Base-by-base conservation (phyloP, 1,140 invertebrate genomes). In the Kradibia gibbosae region DNA sequence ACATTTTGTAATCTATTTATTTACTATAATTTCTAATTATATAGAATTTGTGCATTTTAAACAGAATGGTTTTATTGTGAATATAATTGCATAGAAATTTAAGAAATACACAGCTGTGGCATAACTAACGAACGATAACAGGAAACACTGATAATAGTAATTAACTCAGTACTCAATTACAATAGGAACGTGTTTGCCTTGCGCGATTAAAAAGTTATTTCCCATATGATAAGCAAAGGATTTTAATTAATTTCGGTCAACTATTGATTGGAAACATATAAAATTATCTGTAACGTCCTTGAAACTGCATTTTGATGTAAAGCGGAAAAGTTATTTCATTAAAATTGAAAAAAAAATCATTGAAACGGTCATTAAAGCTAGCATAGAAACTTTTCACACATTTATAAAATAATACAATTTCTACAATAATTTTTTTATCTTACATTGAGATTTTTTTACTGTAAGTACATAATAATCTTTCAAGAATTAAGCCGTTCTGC, bases 161-260 rank as follows among this genome's bases (percentile, higher is more conserved):
- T 62, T 57, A 76, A 74, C 25, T 81, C 55, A 60, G 25, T 45
- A 39, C 48, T 65, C 31, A 31, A 53, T 62, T 42, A 70, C 36
- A 62, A 45, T 53, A 53, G 39, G 28, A 79, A 70, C 78, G 78
- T 25, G 36, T 57, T 73, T 17, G 42, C 34, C 15, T 28, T 34
- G 57, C 71, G 57, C 28, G 75, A 87, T 85, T 83, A 67, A 84
- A 85, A 87, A 86, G 83, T 85, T 85, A 88, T 88, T 84, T 84
- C 81, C 85, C 86, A 86, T 87, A 86, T 73, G 81, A 84, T 81
- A 62, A 76, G 85, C 87, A 80, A 84, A 78, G 82, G 83, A 85
- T 85, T 88, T 89, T 87, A 88, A 87, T 88, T 85, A 86, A 88
- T 84, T 84, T 85, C 80, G 77, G 83, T 67, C 70, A 45, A 67